Base-by-base conservation (phyloP, 92 coral and sea anemone species). In the Phenganax subtilis region DNA sequence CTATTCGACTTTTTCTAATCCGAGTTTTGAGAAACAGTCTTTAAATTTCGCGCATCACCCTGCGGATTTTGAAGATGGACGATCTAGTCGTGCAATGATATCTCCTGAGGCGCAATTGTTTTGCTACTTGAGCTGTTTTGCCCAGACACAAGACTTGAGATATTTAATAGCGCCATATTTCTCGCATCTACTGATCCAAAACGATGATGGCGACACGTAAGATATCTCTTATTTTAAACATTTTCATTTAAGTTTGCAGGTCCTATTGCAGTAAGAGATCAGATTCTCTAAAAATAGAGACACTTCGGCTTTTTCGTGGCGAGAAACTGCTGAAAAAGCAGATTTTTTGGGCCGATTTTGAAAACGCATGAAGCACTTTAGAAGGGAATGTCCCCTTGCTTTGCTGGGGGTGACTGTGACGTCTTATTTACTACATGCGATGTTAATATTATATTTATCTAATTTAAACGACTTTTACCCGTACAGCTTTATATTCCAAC, bases 201-300 rank as follows among this genome's bases (percentile, higher is more conserved):
- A 93, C 85, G 97, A 91, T 27, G 98, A 93, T 57, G 98, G 98
- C 57, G 98, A 93, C 69, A 93, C 98, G 98, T 93, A 91, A 88
- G 98, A 31, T 67, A 28, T 57, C 10, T 80, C 62, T 53, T 57
- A 7, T 2, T n/a, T 28, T 76, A 10, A 20, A 6, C 17, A 29
- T 2, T 54, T 59, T 51, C 31, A 28, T n/a, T 60, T 12, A 53
- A 30, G 57, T 72, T 30, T 68, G 29, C 10, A n/a, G 10, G 53
- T 1, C 30, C 11, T 10, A 29, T 6, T 37, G 29, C 73, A 16
- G 12, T 68, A 30, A 10, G 2, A 68, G 0, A 68, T 68, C 47
- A 5, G 11, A 68, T 68, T 12, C 7, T 10, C 53, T 68, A 68
- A 68, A 68, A 20, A 30, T 10, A 9, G 16, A 53, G 51, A 29